Conservation (phyloP, 1,140 invertebrate species). For the Drosophila varians region DNA sequence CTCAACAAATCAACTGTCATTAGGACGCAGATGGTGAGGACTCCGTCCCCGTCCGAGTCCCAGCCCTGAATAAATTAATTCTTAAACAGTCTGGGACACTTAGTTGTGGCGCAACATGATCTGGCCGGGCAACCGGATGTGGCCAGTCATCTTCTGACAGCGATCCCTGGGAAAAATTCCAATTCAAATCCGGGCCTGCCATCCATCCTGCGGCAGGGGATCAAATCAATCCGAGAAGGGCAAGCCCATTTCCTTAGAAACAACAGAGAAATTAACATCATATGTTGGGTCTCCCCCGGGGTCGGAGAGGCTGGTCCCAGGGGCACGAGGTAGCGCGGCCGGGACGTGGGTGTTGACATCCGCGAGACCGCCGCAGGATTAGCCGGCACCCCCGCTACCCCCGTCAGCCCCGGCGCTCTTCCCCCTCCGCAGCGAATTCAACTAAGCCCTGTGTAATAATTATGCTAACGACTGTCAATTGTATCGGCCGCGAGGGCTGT, state of each 20-base stretch:
- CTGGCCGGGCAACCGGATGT: slow-evolving; percentile 8
- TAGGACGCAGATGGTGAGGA: slow-evolving; percentile 56
- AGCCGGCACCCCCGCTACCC: slow-evolving; percentile 13
- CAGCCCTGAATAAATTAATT: slow-evolving; percentile 74
- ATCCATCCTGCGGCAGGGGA: not conserved
- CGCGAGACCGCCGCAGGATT: slow-evolving; percentile 14
- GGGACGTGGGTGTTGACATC: slow-evolving; percentile 25
- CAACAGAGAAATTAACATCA: slow-evolving; percentile 72
- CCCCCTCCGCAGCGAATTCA: slow-evolving; percentile 18
- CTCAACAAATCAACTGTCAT: slow-evolving; percentile 78
- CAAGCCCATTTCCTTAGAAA: slow-evolving; percentile 56
- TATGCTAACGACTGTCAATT: slow-evolving; percentile 82
- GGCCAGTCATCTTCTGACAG: not conserved
- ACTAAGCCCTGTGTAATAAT: slow-evolving; percentile 77
- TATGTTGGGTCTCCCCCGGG: slow-evolving; percentile 42
- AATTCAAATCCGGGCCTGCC: slow-evolving; percentile 2
- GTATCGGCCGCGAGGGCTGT: slow-evolving; percentile 42
- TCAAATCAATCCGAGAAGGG: not conserved
- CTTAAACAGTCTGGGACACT: slow-evolving; percentile 60
- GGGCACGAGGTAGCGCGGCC: slow-evolving; percentile 19
- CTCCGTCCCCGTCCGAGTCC: slow-evolving; percentile 18
- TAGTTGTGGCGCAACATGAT: slow-evolving; percentile 52
- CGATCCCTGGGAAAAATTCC: not conserved
- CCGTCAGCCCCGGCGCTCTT: too few relatives aligned
- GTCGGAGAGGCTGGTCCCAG: slow-evolving; percentile 1